These are phyloP conservation scores for Phragmatobia fuliginosa DNA, from an alignment of 2,888 invertebrate genomes.

Conservation along the genomic window DNA sequence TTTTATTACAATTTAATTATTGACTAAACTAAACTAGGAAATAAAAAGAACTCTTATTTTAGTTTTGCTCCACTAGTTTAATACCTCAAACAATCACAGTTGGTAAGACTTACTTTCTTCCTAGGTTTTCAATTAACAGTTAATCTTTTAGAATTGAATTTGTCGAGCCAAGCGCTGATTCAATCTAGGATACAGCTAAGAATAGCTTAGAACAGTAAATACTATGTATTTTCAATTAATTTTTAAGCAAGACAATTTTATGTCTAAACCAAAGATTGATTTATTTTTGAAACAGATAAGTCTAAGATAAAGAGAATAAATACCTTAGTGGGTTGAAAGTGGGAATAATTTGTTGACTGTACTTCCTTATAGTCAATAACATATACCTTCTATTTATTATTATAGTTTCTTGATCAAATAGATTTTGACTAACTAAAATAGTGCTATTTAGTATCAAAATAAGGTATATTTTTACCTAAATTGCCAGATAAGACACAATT, in stretches of 20 bases:
- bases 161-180: neutral
- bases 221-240: neutral
- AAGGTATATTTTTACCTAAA: neutral
- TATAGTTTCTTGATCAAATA: no score
- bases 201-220: neutral
- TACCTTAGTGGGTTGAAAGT: no score
- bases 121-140: slow-evolving; percentile 16
- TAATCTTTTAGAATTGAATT: neutral
- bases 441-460: no score
- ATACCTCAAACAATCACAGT: neutral
- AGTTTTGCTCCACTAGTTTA: neutral
- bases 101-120: slow-evolving; percentile 6
- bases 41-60: neutral
- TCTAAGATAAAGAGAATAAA: no score
- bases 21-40: neutral
- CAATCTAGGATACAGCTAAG: neutral
- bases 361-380: no score
- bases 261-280: neutral
- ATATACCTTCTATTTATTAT: no score
- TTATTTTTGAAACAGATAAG: no score
- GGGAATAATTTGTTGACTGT: no score
- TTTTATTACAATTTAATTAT: neutral
- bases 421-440: no score
- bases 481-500: neutral
- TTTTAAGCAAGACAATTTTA: neutral